These are phyloP conservation scores for Macrochelys suwanniensis DNA, from an alignment of 2,797 vertebrate genomes.

Conservation along the genomic window DNA sequence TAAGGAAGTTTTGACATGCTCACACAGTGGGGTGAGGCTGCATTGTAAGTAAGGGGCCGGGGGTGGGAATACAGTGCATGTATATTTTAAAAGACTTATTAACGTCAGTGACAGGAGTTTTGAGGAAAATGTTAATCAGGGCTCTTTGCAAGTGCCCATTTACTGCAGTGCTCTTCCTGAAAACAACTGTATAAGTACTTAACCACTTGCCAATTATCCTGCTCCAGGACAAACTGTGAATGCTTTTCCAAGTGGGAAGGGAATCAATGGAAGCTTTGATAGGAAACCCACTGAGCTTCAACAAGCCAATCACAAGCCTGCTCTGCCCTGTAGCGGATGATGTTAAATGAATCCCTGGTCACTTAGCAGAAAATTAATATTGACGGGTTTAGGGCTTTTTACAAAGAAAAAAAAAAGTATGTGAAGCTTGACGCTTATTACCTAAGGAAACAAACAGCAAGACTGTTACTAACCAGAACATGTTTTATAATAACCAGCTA, in stretches of 20 bases:
- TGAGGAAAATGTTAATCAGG: not conserved
- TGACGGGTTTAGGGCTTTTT: not conserved
- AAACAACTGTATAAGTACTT: not conserved
- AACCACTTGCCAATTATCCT: not conserved
- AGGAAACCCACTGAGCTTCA: not conserved
- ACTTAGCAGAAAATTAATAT: constrained; percentile 22
- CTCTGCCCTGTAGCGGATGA: not conserved
- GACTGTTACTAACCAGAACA: not conserved
- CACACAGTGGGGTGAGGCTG: not conserved
- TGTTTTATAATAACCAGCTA: not conserved
- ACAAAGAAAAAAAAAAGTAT: not conserved
- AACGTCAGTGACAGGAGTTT: not conserved
- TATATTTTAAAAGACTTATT: not conserved
- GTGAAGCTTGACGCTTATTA: not conserved
- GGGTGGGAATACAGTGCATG: fast-evolving
- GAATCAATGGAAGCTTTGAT: not conserved
- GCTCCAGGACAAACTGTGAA: not conserved
- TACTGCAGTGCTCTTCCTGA: not conserved
- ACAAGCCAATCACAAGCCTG: not conserved
- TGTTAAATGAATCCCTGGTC: not conserved
- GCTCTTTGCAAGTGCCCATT: not conserved
- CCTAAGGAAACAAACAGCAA: not conserved
- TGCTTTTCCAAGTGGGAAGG: not conserved
- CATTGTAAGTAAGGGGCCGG: not conserved
- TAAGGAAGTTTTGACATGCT: not conserved